Conservation (phyloP, 2,797 vertebrate genomes). For the Danio jaintianensis region DNA sequence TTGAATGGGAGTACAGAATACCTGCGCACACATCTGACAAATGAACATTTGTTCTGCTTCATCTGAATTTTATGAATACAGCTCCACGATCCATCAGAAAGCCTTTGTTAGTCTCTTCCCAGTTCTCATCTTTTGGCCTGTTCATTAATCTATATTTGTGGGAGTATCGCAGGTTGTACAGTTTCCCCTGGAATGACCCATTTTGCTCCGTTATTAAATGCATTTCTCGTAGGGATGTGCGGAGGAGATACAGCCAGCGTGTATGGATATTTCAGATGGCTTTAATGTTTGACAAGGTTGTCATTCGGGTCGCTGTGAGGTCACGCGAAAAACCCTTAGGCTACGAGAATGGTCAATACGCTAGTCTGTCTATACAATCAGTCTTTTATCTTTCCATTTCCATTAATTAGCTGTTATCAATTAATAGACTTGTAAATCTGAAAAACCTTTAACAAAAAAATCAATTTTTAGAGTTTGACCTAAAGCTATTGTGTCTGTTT, state of each 20-base stretch:
- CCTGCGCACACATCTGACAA: slow-evolving; percentile 60
- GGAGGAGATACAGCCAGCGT: background rate
- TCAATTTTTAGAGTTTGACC: slow-evolving; percentile 68
- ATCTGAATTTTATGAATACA: slow-evolving; percentile 61
- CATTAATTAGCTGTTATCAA: slow-evolving; percentile 88
- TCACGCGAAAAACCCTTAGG: slow-evolving; percentile 75
- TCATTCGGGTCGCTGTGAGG: slow-evolving; percentile 78
- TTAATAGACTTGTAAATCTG: slow-evolving; percentile 82
- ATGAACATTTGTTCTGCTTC: slow-evolving; percentile 67
- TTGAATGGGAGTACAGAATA: slow-evolving; percentile 63
- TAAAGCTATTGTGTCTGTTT: slow-evolving; percentile 38
- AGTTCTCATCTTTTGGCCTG: slow-evolving; percentile 45
- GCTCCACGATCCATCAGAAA: slow-evolving; percentile 51
- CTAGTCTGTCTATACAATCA: slow-evolving; percentile 76
- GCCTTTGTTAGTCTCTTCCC: slow-evolving; percentile 54
- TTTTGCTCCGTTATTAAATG: slow-evolving; percentile 31
- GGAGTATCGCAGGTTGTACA: slow-evolving; percentile 9
- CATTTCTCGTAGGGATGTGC: background rate
- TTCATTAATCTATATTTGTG: slow-evolving; percentile 57
- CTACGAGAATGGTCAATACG: slow-evolving; percentile 82
- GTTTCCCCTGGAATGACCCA: slow-evolving; percentile 16
- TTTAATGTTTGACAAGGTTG: slow-evolving; percentile 70
- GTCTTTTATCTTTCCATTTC: slow-evolving; percentile 81
- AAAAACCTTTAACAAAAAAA: slow-evolving; percentile 69
- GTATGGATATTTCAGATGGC: slow-evolving; percentile 69